Percentiles rank a stretch among this genome's conserved stretches.
phyloP scores from a whole-genome alignment of 2,888 invertebrate genomes.

The Macropis europaea region DNA sequence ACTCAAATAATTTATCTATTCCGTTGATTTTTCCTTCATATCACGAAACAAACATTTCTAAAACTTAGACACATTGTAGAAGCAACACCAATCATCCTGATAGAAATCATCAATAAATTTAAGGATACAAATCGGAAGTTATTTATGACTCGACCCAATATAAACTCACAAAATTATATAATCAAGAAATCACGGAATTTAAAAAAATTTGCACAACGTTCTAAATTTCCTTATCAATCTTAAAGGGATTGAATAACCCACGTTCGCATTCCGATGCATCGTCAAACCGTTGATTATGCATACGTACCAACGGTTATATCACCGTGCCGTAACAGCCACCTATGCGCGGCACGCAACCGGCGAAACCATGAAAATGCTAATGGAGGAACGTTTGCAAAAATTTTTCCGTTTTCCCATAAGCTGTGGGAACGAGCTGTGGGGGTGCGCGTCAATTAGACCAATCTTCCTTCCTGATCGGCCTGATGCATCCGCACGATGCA shows the following conservation, averaged over 20 bases:
- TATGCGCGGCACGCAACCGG: slow-evolving; percentile 3
- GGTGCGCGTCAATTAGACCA: slow-evolving; percentile 16
- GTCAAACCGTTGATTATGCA: background rate
- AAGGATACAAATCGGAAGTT: too few relatives aligned
- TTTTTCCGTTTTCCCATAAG: slow-evolving; percentile 8
- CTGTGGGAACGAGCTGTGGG: background rate
- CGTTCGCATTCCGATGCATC: slow-evolving; percentile 2
- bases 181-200: too few relatives aligned
- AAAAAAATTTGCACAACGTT: too few relatives aligned
- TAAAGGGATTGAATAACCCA: background rate
- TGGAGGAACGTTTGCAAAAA: background rate
- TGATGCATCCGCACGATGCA: background rate
- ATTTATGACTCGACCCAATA: too few relatives aligned
- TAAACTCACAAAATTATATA: too few relatives aligned
- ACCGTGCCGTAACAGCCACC: background rate
- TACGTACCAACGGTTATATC: slow-evolving; percentile 22
- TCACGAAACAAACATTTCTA: too few relatives aligned
- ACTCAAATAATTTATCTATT: too few relatives aligned
- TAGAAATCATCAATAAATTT: too few relatives aligned
- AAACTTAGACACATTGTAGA: too few relatives aligned
- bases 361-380: slow-evolving; percentile 19
- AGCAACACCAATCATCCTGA: too few relatives aligned
- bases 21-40: too few relatives aligned
- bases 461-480: slow-evolving; percentile 6
- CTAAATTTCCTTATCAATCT: too few relatives aligned